phyloP scores from a whole-genome alignment of 1,140 invertebrate genomes.

The Papilio aristodemus region DNA sequence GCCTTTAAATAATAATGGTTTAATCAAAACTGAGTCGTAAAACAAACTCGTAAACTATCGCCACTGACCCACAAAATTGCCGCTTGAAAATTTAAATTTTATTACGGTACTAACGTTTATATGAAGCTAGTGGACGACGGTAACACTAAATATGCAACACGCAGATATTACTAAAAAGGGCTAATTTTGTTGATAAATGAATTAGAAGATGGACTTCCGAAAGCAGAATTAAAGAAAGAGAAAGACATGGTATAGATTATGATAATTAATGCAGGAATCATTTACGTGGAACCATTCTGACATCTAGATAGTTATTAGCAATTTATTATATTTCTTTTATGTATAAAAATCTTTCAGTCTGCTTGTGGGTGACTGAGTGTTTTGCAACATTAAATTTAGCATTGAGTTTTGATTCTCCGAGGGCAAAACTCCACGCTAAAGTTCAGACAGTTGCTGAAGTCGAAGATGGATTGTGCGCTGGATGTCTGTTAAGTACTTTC shows the following conservation, averaged over 20 bases:
- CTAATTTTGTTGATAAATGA: no score
- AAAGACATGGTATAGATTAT: no score
- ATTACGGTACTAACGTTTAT: slow-evolving; percentile 22
- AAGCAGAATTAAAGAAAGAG: no score
- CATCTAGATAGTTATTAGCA: no score
- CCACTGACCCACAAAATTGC: slow-evolving; percentile 27
- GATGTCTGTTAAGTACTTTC: slow-evolving; percentile 27
- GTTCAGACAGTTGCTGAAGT: slow-evolving; percentile 33
- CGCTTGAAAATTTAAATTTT: slow-evolving; percentile 34
- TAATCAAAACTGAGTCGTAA: slow-evolving; percentile 31
- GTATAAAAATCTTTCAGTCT: neutral
- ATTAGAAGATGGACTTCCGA: no score
- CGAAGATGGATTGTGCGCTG: slow-evolving; percentile 26
- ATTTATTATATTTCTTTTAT: neutral
- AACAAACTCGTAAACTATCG: slow-evolving; percentile 29
- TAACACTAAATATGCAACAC: slow-evolving; percentile 15
- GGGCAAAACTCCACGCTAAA: slow-evolving; percentile 17
- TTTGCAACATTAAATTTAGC: slow-evolving; percentile 19
- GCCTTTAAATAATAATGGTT: slow-evolving; percentile 31
- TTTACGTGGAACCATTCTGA: no score
- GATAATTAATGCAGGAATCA: no score
- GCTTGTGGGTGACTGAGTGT: slow-evolving; percentile 17
- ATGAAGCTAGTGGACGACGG: slow-evolving; percentile 3
- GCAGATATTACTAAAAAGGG: neutral
- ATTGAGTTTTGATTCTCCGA: slow-evolving; percentile 29